phyloP scores from a whole-genome alignment of 1,140 invertebrate genomes.

The Argopecten irradians region DNA sequence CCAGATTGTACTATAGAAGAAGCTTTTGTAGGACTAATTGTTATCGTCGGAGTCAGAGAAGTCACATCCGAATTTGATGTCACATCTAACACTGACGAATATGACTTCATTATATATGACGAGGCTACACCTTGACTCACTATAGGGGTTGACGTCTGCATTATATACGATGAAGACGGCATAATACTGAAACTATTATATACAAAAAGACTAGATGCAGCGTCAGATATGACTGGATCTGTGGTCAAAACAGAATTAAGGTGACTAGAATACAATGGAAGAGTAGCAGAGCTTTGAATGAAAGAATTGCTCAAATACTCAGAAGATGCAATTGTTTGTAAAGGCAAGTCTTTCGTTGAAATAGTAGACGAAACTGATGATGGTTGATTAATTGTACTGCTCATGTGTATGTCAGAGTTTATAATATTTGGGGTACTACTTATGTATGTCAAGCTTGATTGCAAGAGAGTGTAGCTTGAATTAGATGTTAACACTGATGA shows the following conservation, averaged over 20 bases:
- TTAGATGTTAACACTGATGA: neutral
- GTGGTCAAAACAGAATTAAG: neutral
- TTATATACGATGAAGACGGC: neutral
- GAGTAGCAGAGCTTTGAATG: neutral
- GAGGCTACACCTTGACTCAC: neutral
- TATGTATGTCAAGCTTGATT: neutral
- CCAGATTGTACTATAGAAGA: neutral
- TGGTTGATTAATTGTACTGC: neutral
- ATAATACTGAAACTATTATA: neutral
- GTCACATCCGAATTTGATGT: neutral
- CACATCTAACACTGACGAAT: neutral
- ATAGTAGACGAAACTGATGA: neutral
- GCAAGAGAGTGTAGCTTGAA: neutral
- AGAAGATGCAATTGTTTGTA: neutral
- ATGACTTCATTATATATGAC: neutral
- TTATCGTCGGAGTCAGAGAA: neutral
- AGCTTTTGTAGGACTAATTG: neutral
- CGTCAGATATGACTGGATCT: neutral
- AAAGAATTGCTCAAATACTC: neutral
- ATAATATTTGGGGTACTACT: neutral
- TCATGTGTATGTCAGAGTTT: neutral
- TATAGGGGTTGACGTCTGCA: neutral
- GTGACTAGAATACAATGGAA: neutral
- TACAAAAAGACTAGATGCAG: neutral
- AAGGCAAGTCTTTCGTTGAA: neutral